phyloP scores from a whole-genome alignment of 92 coral and sea anemone species.

The Umimayanthus chanpuru region DNA sequence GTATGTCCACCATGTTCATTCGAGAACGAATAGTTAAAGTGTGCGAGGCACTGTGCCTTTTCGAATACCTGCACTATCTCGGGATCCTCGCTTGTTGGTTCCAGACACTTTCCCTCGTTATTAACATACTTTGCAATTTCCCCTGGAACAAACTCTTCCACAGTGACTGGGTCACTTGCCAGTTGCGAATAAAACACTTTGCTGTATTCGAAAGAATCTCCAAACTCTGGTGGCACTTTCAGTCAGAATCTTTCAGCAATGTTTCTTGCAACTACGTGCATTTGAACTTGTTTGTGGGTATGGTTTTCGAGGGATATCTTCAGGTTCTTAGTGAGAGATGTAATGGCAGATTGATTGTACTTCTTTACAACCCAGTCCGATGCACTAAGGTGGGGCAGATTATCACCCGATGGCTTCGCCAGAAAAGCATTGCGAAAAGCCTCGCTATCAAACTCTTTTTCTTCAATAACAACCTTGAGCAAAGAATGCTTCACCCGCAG shows the following conservation, averaged over 20 bases:
- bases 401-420: slow-evolving; percentile 22
- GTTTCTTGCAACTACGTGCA: too few relatives aligned
- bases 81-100: too few relatives aligned
- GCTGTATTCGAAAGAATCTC: too few relatives aligned
- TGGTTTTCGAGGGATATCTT: background rate
- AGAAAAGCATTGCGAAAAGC: slow-evolving; percentile 4
- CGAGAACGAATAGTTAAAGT: slow-evolving; percentile 40
- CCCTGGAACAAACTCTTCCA: too few relatives aligned
- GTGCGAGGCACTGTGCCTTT: slow-evolving; percentile 41
- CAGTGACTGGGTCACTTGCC: too few relatives aligned
- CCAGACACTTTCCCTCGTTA: too few relatives aligned
- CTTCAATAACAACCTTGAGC: slow-evolving; percentile 21
- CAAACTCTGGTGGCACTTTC: too few relatives aligned
- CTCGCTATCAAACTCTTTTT: slow-evolving; percentile 21
- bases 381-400: background rate
- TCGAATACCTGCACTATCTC: slow-evolving; percentile 18
- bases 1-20: slow-evolving; percentile 37
- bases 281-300: too few relatives aligned
- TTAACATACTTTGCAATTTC: too few relatives aligned
- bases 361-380: slow-evolving; percentile 60
- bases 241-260: too few relatives aligned
- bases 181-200: too few relatives aligned
- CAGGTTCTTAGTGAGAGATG: slow-evolving; percentile 50
- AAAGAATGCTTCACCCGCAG: slow-evolving; percentile 18
- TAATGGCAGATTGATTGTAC: slow-evolving; percentile 50